Evolutionary conservation across 2,113 vertebrate species (phyloP).

Genomic region (Cebidichthys violaceus): DNA sequence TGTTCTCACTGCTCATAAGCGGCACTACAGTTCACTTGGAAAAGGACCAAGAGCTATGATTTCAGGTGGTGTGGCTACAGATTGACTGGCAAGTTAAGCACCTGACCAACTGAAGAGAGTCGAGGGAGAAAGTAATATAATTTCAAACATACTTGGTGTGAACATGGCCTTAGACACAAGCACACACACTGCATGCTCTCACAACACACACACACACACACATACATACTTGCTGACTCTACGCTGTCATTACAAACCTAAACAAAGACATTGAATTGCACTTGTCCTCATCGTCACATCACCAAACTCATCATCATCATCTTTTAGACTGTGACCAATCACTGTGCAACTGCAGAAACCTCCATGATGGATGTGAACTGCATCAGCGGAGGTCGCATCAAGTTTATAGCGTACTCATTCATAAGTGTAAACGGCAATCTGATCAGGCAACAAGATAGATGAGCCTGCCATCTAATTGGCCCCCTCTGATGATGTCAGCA

Average conservation of each 20-base stretch:
- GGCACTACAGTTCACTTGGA: slow-evolving; percentile 44
- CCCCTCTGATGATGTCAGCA: slow-evolving; percentile 59
- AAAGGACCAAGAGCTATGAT: slow-evolving; percentile 35
- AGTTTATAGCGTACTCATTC: slow-evolving; percentile 6
- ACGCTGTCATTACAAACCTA: slow-evolving; percentile 21
- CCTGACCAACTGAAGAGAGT: slow-evolving; percentile 34
- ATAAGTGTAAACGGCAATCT: slow-evolving; percentile 24
- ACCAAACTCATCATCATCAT: slow-evolving; percentile 16
- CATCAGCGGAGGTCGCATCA: background rate
- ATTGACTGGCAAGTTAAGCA: slow-evolving; percentile 56
- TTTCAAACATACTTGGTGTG: slow-evolving; percentile 25
- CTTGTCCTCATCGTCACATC: slow-evolving; percentile 21
- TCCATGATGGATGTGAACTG: slow-evolving; percentile 24
- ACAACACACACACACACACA: slow-evolving; percentile 4
- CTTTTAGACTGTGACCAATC: slow-evolving; percentile 33
- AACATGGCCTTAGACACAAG: slow-evolving; percentile 2
- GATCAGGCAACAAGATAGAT: slow-evolving; percentile 38
- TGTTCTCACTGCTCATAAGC: slow-evolving; percentile 41
- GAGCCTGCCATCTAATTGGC: slow-evolving; percentile 38
- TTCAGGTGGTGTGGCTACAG: slow-evolving; percentile 40
- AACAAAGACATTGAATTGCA: slow-evolving; percentile 1
- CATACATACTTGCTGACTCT: slow-evolving; percentile 10
- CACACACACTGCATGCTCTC: background rate
- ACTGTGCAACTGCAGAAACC: slow-evolving; percentile 2
- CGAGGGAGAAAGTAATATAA: slow-evolving; percentile 19